Conservation (phyloP, 2,113 vertebrate genomes). For the Elephas maximus region DNA sequence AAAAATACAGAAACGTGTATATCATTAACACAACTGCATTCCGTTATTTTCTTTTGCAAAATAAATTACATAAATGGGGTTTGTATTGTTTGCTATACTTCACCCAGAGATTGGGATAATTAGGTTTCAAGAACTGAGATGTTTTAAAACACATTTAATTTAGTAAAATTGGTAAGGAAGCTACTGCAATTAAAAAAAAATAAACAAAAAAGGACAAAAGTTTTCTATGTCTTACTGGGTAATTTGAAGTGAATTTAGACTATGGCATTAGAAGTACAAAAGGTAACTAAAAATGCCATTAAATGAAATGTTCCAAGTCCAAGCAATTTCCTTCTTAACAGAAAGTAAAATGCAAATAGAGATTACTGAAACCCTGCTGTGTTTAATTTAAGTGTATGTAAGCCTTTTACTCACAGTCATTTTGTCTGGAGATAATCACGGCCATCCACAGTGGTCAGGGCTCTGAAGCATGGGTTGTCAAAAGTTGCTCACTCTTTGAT, state of each 20-base stretch:
- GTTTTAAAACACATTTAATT: conserved; percentile 92
- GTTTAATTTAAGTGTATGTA: conserved; percentile 93
- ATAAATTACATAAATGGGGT: conserved; percentile 91
- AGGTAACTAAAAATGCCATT: conserved; percentile 93
- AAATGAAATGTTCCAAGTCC: conserved; percentile 93
- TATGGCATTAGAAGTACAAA: conserved; percentile 91
- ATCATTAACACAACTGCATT: conserved; percentile 90
- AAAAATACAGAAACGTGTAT: conserved; percentile 85
- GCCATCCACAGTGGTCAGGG: conserved; percentile 89
- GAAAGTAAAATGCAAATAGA: conserved; percentile 92
- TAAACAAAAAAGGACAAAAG: conserved; percentile 88
- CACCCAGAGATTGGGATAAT: conserved; percentile 90
- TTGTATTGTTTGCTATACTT: conserved; percentile 90
- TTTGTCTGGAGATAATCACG: conserved; percentile 91
- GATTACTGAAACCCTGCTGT: conserved; percentile 92
- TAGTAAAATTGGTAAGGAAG: conserved; percentile 92
- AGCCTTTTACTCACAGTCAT: conserved; percentile 91
- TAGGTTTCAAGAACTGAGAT: conserved; percentile 90
- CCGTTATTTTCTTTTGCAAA: conserved; percentile 89
- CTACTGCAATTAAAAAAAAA: conserved; percentile 89
- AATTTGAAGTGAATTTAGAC: conserved; percentile 91
- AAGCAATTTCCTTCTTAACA: conserved; percentile 92
- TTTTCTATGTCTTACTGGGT: conserved; percentile 88
- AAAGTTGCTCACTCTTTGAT: conserved; percentile 91
- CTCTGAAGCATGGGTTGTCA: conserved; percentile 88